These are phyloP conservation scores for Clivina fossor DNA, from an alignment of 2,888 invertebrate species.

Conservation along the genomic window DNA sequence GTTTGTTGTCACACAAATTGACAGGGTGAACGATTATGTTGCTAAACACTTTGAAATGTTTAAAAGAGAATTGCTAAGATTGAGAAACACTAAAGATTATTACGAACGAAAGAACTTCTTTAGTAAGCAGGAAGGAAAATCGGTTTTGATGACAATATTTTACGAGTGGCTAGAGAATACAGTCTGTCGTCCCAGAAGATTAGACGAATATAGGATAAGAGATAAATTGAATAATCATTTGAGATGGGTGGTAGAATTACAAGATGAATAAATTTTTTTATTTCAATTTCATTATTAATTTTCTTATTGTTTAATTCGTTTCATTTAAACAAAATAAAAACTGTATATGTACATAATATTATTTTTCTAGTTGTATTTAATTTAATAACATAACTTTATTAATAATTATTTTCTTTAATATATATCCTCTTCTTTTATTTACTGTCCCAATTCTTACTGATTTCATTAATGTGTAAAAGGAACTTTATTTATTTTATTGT, in stretches of 20 bases:
- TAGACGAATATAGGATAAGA: slow-evolving; percentile 7
- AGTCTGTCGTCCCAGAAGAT: slow-evolving; percentile 8
- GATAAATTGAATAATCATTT: slow-evolving; percentile 11
- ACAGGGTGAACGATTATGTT: slow-evolving; percentile 10
- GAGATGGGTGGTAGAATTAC: slow-evolving; percentile 7
- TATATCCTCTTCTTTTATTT: too few relatives aligned
- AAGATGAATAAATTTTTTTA: background rate
- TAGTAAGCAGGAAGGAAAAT: slow-evolving; percentile 8
- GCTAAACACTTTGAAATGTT: slow-evolving; percentile 14
- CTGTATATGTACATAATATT: too few relatives aligned
- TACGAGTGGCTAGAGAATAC: slow-evolving; percentile 12
- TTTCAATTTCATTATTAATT: background rate
- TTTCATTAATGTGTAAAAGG: too few relatives aligned
- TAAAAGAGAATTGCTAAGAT: slow-evolving; percentile 10
- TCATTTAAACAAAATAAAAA: too few relatives aligned
- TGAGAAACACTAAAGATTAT: slow-evolving; percentile 13
- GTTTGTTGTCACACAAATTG: slow-evolving; percentile 4
- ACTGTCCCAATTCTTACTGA: too few relatives aligned
- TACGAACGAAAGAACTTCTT: slow-evolving; percentile 17
- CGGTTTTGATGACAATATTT: slow-evolving; percentile 4
- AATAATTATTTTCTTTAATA: too few relatives aligned
- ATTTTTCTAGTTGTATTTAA: too few relatives aligned
- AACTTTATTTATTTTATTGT: too few relatives aligned
- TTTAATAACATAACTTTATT: too few relatives aligned
- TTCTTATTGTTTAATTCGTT: too few relatives aligned